Percentiles rank a stretch among this genome's conserved stretches.
phyloP scores from a whole-genome alignment of 1,140 invertebrate species.

The Zaprionus inermis region DNA sequence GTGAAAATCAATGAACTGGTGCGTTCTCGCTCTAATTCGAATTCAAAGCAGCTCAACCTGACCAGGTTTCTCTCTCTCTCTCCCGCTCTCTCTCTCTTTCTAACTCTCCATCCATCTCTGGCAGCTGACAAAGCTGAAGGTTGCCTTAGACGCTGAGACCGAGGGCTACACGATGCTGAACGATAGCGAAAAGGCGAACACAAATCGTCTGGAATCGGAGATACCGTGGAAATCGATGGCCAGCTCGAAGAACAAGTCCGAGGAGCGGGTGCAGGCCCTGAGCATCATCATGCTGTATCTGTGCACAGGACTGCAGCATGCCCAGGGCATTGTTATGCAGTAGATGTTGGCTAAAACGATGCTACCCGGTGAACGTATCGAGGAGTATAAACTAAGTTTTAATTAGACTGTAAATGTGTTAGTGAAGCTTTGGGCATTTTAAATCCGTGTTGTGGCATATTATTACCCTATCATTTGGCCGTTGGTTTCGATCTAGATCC shows the following conservation, averaged over 20 bases:
- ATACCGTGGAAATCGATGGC: constrained; percentile 85
- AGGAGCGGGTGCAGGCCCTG: constrained; percentile 90
- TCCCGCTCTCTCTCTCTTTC: neutral
- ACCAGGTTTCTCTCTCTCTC: neutral
- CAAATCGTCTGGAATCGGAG: constrained; percentile 36
- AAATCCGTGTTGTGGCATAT: constrained; percentile 63
- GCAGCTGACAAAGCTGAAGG: constrained; percentile 72
- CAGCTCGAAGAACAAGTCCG: constrained; percentile 86
- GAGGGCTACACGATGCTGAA: constrained; percentile 73
- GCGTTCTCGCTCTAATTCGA: constrained; percentile 49
- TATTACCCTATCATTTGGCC: constrained; percentile 54
- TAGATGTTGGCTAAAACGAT: constrained; percentile 15
- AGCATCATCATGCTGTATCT: constrained; percentile 92
- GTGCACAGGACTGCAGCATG: constrained; percentile 90
- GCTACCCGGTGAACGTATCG: neutral
- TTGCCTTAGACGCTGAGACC: constrained; percentile 79
- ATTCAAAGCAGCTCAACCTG: neutral
- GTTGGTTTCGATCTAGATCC: constrained; percentile 42
- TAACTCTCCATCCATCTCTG: neutral
- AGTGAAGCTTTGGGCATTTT: constrained; percentile 64
- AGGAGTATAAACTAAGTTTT: constrained; percentile 13
- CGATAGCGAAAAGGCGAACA: constrained; percentile 85
- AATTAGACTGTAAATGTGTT: constrained; percentile 49
- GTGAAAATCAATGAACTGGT: constrained; percentile 89
- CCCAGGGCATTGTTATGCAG: constrained; percentile 72